Evolutionary conservation across 1,140 invertebrate species (phyloP).

Genomic region (Wasmannia auropunctata): DNA sequence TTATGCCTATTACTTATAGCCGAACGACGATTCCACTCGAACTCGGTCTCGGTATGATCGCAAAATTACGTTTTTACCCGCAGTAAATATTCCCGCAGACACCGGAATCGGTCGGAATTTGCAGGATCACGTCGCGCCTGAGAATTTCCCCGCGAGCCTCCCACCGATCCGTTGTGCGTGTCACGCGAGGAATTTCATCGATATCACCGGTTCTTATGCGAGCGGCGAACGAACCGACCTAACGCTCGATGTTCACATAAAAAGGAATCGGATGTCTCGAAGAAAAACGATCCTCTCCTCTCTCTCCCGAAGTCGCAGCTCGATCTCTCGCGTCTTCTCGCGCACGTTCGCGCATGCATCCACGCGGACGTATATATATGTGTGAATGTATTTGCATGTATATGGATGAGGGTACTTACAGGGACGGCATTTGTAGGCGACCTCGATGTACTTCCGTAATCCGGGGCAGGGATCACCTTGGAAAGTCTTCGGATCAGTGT

Average conservation of each 20-base stretch:
- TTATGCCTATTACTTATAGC: neutral
- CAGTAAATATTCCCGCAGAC: conserved; percentile 9
- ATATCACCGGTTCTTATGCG: conserved; percentile 38
- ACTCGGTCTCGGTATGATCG: neutral
- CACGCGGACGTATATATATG: neutral
- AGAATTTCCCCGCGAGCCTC: neutral
- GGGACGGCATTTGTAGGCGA: conserved; percentile 97
- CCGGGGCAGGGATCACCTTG: conserved; percentile 95
- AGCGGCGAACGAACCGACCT: conserved; percentile 51
- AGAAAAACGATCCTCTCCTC: conserved; percentile 53
- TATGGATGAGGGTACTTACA: conserved; percentile 90
- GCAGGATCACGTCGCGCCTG: conserved; percentile 8
- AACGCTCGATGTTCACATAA: conserved; percentile 56
- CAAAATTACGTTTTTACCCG: neutral
- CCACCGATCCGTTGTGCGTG: conserved; percentile 24
- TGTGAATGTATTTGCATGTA: neutral
- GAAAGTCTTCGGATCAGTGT: conserved; percentile 92
- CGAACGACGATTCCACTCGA: neutral
- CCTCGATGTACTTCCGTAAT: conserved; percentile 94
- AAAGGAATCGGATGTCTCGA: conserved; percentile 61
- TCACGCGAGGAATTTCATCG: conserved; percentile 54
- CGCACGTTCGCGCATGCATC: conserved; percentile 23
- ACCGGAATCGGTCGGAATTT: conserved; percentile 9
- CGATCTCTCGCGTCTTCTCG: conserved; percentile 25
- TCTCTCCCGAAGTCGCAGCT: neutral